Conservation (phyloP, 1,140 invertebrate species). For the Dicyema japonicum region DNA sequence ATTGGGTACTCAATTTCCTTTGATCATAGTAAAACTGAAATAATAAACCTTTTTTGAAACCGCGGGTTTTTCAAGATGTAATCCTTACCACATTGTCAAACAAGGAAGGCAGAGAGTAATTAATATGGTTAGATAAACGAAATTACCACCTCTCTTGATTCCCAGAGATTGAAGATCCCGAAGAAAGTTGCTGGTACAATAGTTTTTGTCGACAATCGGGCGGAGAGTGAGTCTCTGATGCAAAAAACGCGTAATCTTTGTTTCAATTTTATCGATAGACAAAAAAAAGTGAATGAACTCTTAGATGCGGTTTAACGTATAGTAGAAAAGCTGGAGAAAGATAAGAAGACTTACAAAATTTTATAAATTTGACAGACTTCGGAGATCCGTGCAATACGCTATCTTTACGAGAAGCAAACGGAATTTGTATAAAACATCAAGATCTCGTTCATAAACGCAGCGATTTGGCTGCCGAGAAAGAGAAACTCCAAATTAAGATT, state of each 20-base stretch:
- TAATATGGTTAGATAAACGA: conserved; percentile 99
- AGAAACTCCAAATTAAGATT: too few species aligned
- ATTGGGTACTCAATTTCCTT: too few species aligned
- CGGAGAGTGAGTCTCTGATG: conserved; percentile 67
- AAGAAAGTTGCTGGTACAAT: conserved; percentile 54
- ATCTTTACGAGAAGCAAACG: conserved; percentile 89
- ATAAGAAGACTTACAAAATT: conserved; percentile 93
- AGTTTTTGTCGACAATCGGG: conserved; percentile 51
- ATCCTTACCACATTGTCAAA: conserved; percentile 99
- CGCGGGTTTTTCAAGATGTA: conserved; percentile 86
- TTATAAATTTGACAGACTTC: conserved; percentile 84
- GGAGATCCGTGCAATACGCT: conserved; percentile 70
- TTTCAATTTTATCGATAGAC: too few species aligned
- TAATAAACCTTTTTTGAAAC: conserved; percentile 90
- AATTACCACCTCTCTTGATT: conserved; percentile 96
- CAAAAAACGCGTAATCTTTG: conserved; percentile 46
- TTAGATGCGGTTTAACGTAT: conserved; percentile 81
- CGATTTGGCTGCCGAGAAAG: conserved; percentile 4
- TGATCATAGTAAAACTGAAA: conserved; percentile 37
- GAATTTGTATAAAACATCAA: conserved; percentile 59
- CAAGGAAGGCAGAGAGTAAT: too few species aligned
- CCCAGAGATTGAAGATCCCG: conserved; percentile 63
- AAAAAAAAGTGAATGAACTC: conserved; percentile 89
- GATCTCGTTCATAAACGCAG: conserved; percentile 46
- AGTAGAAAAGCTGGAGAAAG: conserved; percentile 69